These are phyloP conservation scores for Eupithecia exiguata DNA, from an alignment of 2,888 invertebrate genomes.

Conservation along the genomic window DNA sequence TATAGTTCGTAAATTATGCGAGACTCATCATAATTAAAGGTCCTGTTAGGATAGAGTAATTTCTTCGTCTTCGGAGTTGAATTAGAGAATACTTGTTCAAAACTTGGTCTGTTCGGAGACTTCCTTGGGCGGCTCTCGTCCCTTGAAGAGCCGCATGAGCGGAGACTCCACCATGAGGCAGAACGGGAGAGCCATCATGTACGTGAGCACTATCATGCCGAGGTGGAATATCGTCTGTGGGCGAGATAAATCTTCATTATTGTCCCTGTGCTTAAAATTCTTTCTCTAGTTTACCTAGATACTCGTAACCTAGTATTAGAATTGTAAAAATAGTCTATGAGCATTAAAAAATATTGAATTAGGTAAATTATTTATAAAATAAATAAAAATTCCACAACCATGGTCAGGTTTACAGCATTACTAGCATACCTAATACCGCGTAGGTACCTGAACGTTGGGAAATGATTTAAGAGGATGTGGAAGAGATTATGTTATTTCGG, in stretches of 20 bases:
- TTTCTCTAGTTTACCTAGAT: background rate
- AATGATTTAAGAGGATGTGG: no score
- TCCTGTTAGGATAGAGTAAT: background rate
- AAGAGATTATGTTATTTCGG: no score
- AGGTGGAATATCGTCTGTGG: slow-evolving; percentile 41
- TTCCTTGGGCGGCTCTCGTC: slow-evolving; percentile 15
- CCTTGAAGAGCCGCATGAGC: slow-evolving; percentile 39
- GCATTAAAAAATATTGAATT: no score
- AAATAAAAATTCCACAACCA: no score
- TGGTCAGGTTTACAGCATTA: no score
- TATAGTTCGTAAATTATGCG: background rate
- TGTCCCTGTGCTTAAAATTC: background rate
- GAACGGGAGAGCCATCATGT: slow-evolving; percentile 40
- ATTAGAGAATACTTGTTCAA: background rate
- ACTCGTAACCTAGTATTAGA: no score
- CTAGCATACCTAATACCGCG: no score
- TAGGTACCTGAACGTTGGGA: no score
- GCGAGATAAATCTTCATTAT: background rate
- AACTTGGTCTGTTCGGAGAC: slow-evolving; percentile 36
- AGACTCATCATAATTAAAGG: background rate
- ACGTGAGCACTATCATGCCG: slow-evolving; percentile 37
- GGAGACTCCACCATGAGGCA: slow-evolving; percentile 47
- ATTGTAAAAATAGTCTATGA: no score
- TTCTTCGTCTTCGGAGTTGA: background rate
- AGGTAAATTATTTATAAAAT: no score